Evolutionary conservation across 64 coral and sea anemone genomes (phyloP).

Genomic region (Astreopora myriophthalma): DNA sequence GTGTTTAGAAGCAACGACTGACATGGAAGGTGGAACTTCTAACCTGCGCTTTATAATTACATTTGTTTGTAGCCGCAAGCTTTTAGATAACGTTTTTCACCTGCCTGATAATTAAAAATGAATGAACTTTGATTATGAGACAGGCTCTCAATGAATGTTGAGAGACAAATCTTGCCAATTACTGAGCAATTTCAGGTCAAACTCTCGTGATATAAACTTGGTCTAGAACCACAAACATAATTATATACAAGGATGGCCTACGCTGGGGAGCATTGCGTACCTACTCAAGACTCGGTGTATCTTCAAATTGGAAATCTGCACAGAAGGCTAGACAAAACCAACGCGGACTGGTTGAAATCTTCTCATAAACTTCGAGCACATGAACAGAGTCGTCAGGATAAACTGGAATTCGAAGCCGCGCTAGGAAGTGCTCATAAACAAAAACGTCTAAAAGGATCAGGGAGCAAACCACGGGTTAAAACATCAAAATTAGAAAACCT

Average conservation of each 20-base stretch:
- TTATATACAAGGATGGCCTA: background rate
- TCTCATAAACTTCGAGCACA: background rate
- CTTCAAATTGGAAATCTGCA: constrained; percentile 24
- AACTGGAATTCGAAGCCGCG: background rate
- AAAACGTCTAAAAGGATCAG: background rate
- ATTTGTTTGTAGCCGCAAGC: no score
- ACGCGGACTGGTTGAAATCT: background rate
- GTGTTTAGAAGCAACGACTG: no score
- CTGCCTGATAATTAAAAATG: background rate
- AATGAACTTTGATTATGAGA: background rate
- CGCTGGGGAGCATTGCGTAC: background rate
- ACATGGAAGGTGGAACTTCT: no score
- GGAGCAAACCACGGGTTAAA: background rate
- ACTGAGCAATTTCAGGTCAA: background rate
- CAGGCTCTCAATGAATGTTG: background rate
- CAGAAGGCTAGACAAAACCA: constrained; percentile 23
- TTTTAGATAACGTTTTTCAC: background rate
- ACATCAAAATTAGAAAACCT: background rate
- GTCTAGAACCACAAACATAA: background rate
- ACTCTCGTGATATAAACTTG: background rate
- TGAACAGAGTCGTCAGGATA: background rate
- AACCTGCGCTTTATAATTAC: no score
- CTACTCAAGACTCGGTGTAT: background rate
- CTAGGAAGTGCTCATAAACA: background rate
- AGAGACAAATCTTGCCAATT: background rate